These are phyloP conservation scores for Tryphoninae sp. DNA, from an alignment of 2,888 invertebrate species.

Conservation along the genomic window DNA sequence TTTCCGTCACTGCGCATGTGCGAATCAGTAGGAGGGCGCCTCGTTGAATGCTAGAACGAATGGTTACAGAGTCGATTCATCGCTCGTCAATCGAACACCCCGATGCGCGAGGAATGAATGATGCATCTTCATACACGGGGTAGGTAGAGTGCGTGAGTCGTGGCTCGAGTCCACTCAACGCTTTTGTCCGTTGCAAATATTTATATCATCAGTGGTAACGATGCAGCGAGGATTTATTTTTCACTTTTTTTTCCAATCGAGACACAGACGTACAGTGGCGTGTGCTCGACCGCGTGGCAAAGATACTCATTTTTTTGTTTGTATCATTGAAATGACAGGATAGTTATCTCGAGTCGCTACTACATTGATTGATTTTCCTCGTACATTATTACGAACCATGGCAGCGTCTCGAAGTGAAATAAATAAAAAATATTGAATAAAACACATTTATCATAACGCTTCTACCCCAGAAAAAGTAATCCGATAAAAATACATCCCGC, in stretches of 20 bases:
- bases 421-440: neutral
- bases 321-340: slow-evolving; percentile 10
- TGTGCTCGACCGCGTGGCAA: slow-evolving; percentile 43
- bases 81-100: slow-evolving; percentile 57
- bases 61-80: slow-evolving; percentile 52
- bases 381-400: neutral
- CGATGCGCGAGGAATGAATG: slow-evolving; percentile 44
- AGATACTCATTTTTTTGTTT: neutral
- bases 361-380: slow-evolving; percentile 29
- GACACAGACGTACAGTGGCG: neutral
- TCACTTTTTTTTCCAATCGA: neutral
- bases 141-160: slow-evolving; percentile 10
- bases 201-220: slow-evolving; percentile 55
- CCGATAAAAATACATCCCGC: neutral
- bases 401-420: neutral
- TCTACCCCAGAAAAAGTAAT: neutral
- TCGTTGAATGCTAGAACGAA: slow-evolving; percentile 48
- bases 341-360: slow-evolving; percentile 11
- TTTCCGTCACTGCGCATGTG: slow-evolving; percentile 5
- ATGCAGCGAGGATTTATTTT: slow-evolving; percentile 22
- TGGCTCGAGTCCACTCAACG: slow-evolving; percentile 21
- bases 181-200: slow-evolving; percentile 53
- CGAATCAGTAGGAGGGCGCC: slow-evolving; percentile 37
- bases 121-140: slow-evolving; percentile 31
- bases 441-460: neutral